Percentiles rank a stretch among this genome's conserved stretches.
Conservation (phyloP, 2,888 invertebrate species). For the Bembecia ichneumoniformis region DNA sequence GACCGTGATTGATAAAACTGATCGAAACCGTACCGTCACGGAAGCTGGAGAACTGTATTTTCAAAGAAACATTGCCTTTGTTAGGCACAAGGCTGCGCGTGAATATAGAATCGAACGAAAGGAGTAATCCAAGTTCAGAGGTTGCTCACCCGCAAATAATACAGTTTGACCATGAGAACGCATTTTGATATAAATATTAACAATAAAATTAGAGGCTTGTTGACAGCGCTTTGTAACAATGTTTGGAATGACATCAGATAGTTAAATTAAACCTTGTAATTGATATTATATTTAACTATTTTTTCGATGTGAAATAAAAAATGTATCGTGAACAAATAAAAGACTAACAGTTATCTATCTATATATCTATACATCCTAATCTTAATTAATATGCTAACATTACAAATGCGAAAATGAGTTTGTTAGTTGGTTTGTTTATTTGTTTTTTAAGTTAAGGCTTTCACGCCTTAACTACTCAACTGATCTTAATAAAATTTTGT, state of each 20-base stretch:
- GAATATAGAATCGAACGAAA: slow-evolving; percentile 30
- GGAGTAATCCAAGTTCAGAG: slow-evolving; percentile 42
- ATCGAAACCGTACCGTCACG: slow-evolving; percentile 31
- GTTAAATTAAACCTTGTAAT: slow-evolving; percentile 4
- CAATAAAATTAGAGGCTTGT: slow-evolving; percentile 24
- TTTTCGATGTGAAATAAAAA: too few relatives aligned
- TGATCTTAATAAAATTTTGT: too few relatives aligned
- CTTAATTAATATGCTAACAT: too few relatives aligned
- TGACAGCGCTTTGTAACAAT: slow-evolving; percentile 16
- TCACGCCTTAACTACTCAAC: too few relatives aligned
- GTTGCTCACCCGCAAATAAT: slow-evolving; percentile 38
- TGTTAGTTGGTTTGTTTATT: too few relatives aligned
- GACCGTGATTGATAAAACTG: slow-evolving; percentile 23
- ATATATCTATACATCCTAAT: too few relatives aligned
- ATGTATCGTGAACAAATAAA: too few relatives aligned
- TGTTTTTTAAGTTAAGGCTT: too few relatives aligned
- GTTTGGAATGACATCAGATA: slow-evolving; percentile 5
- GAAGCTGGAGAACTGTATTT: slow-evolving; percentile 32
- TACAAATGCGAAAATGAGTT: too few relatives aligned
- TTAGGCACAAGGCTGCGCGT: slow-evolving; percentile 29
- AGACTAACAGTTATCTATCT: too few relatives aligned
- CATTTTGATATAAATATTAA: neutral
- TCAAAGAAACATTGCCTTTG: slow-evolving; percentile 20
- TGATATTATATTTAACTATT: too few relatives aligned
- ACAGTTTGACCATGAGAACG: neutral